Evolutionary conservation across 2,113 vertebrate species (phyloP), one percentile per base, ranked within the genome.

Genomic region (Tetrao urogallus): DNA sequence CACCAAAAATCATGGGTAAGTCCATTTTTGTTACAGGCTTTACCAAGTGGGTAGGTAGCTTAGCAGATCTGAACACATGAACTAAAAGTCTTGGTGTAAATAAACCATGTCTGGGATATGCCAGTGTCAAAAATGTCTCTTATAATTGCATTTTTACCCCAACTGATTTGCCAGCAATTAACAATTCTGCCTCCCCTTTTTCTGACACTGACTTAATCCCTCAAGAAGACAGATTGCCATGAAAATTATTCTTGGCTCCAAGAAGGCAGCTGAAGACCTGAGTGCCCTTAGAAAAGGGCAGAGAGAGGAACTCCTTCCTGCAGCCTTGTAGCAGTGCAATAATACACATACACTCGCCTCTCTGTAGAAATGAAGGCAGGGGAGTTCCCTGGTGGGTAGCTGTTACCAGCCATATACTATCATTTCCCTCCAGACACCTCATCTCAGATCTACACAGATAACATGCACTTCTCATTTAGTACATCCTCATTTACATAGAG

Each of bases 81-180:
- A 86, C 78, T n/a, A 57, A 85, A 93, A 94, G 60, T 60, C 79
- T 75, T 81, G 7, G 36, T 84, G 70, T 38, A 86, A 93, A 89
- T 71, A 84, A 94, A 65, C 14, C 34, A 34, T 69, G 61, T 28
- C 48, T 77, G 28, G 34, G 42, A 92, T 86, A 69, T 82, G 34
- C 42, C 25, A 21, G 36, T 85, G 95, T 86, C 70, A 91, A 89
- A 66, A 81, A 52, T 71, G 36, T 79, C 67, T 87, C 54, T 64
- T 66, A n/a, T 95, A 94, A 96, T 94, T 95, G 77, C 66, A 56
- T 88, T 72, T 82, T 91, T 81, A 77, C 61, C 81, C 71, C 81
- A 67, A 24, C 74, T 70, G 91, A 92, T 95, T 88, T 87, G 30
- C 71, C 69, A 70, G 71, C 89, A 96, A 95, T 96, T 88, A 94